Evolutionary conservation across 2,113 vertebrate species (phyloP).

Genomic region (Tragelaphus buxtoni): DNA sequence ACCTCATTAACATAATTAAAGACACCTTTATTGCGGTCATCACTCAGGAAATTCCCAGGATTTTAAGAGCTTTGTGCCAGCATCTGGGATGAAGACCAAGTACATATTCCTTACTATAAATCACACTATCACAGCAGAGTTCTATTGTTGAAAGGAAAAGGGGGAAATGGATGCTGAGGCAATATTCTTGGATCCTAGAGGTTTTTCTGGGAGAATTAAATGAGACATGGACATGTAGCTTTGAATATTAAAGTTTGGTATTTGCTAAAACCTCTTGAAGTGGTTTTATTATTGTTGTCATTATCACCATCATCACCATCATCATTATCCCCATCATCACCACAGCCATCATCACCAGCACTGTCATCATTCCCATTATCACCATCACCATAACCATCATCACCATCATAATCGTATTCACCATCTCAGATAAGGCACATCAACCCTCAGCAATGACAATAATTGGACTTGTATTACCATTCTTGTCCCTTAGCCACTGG

Average conservation of each 20-base stretch:
- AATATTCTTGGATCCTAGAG: too few relatives aligned
- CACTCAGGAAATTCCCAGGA: neutral
- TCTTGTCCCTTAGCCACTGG: too few relatives aligned
- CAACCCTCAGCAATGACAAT: rapidly evolving
- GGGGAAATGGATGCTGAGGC: neutral
- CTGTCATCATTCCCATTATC: neutral
- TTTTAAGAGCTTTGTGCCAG: neutral
- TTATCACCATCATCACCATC: neutral
- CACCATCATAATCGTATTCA: neutral
- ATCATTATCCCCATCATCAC: rapidly evolving
- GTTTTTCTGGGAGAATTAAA: neutral
- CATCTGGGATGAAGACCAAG: neutral
- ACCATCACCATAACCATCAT: rapidly evolving
- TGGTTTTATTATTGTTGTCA: neutral
- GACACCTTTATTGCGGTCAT: neutral
- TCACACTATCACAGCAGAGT: neutral
- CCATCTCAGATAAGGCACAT: neutral
- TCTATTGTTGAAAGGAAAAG: neutral
- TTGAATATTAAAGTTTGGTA: too few relatives aligned
- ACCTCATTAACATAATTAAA: neutral
- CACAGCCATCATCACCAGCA: neutral
- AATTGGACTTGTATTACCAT: rapidly evolving
- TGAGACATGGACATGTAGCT: neutral
- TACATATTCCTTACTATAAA: neutral
- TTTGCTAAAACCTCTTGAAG: neutral